A percentile compares a stretch with the other conserved stretches of the same genome.
Evolutionary conservation across 1,140 invertebrate species (phyloP).

Genomic region (Macrosteles quadrilineatus): DNA sequence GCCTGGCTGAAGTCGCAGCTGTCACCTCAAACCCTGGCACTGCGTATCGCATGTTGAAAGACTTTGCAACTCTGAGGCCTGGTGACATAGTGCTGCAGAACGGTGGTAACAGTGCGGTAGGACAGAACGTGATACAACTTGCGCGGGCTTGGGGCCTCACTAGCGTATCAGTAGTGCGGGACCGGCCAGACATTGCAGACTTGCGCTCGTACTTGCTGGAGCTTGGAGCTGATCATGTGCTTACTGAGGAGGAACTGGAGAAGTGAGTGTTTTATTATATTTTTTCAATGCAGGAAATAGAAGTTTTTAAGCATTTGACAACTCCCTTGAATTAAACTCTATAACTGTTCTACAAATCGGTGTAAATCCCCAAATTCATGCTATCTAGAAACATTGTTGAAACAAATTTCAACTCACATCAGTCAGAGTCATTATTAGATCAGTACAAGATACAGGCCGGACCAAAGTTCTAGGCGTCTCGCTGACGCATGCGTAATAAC

Average conservation of each 20-base stretch:
- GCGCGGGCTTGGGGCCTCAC: constrained; percentile 74
- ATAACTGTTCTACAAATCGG: no score
- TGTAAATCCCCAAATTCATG: no score
- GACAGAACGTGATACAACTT: constrained; percentile 92
- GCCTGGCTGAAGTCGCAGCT: constrained; percentile 78
- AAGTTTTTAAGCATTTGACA: no score
- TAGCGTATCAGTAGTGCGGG: constrained; percentile 84
- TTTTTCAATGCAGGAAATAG: no score
- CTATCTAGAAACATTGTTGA: no score
- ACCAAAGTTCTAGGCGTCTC: no score
- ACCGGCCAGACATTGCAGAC: constrained; percentile 76
- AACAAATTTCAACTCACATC: no score
- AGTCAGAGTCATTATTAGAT: no score
- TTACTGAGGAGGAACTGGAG: constrained; percentile 86
- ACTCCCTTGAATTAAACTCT: no score
- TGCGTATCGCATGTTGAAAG: constrained; percentile 94
- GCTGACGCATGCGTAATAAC: no score
- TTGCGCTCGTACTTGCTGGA: constrained; percentile 68
- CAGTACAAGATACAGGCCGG: no score
- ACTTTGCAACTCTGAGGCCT: constrained; percentile 77
- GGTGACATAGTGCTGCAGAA: constrained; percentile 94
- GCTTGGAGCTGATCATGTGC: constrained; percentile 84
- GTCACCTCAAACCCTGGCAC: constrained; percentile 93
- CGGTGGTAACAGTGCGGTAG: constrained; percentile 95
- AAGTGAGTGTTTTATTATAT: no score